These are phyloP conservation scores for Drosophila ezoana DNA, from an alignment of 2,888 invertebrate species.

Conservation along the genomic window DNA sequence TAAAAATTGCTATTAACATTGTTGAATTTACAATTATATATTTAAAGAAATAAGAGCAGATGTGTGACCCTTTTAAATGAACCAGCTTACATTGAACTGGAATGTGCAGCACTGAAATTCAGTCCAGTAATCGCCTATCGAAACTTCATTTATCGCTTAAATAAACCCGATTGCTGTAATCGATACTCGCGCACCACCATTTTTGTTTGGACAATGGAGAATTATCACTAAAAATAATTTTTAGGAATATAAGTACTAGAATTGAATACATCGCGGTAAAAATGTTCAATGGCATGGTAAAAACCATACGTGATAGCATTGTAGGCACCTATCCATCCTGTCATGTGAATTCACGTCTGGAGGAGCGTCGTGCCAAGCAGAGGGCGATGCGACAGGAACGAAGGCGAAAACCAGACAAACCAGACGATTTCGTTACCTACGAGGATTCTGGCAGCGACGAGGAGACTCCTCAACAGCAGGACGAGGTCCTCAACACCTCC, in stretches of 20 bases:
- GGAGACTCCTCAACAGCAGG: slow-evolving; percentile 90
- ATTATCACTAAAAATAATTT: slow-evolving; percentile 31
- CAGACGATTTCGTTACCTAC: slow-evolving; percentile 95
- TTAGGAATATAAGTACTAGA: slow-evolving; percentile 15
- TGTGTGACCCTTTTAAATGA: background rate
- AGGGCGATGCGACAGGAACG: slow-evolving; percentile 87
- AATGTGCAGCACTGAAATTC: slow-evolving; percentile 1
- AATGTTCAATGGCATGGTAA: slow-evolving; percentile 84
- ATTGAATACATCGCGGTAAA: slow-evolving; percentile 36
- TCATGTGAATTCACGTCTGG: slow-evolving; percentile 89
- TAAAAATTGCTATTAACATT: too few species aligned
- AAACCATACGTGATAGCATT: slow-evolving; percentile 85
- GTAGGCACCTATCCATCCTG: slow-evolving; percentile 93
- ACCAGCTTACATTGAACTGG: background rate
- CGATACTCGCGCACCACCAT: slow-evolving; percentile 35
- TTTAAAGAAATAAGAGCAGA: background rate
- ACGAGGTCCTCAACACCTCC: slow-evolving; percentile 90
- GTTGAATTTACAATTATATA: too few species aligned
- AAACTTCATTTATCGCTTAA: slow-evolving; percentile 2
- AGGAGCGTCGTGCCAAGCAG: slow-evolving; percentile 89
- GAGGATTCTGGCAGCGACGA: slow-evolving; percentile 95
- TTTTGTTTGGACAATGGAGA: slow-evolving; percentile 48
- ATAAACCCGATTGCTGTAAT: slow-evolving; percentile 1
- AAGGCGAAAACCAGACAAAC: slow-evolving; percentile 93
- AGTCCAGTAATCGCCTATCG: background rate